Conservation (phyloP, 2,888 invertebrate genomes). For the Andrena minutula region DNA sequence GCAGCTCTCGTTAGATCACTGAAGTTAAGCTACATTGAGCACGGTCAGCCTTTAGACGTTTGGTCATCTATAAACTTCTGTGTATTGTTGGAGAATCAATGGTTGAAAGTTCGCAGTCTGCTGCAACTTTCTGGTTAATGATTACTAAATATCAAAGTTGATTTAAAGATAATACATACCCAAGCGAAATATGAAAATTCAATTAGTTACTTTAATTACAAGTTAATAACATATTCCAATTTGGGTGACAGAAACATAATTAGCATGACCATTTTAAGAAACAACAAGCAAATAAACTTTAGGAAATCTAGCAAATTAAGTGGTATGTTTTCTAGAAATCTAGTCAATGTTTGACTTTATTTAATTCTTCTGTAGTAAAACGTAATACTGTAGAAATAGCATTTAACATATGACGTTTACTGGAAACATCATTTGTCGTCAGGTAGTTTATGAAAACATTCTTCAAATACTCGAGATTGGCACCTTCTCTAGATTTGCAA, state of each 20-base stretch:
- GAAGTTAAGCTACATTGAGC: too few relatives aligned
- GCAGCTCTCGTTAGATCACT: too few relatives aligned
- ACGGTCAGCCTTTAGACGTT: too few relatives aligned
- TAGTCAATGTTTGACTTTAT: conserved; percentile 80
- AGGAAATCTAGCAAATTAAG: background rate
- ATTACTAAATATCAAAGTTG: too few relatives aligned
- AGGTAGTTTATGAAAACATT: conserved; percentile 95
- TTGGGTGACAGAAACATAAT: background rate
- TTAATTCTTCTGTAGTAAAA: conserved; percentile 91
- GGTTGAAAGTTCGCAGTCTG: too few relatives aligned
- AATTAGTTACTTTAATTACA: background rate
- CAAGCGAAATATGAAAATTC: background rate
- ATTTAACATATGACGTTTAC: conserved; percentile 93
- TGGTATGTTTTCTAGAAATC: background rate
- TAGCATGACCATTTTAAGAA: background rate
- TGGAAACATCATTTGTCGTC: conserved; percentile 89
- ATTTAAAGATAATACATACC: too few relatives aligned
- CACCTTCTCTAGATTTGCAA: conserved; percentile 93
- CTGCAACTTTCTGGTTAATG: too few relatives aligned
- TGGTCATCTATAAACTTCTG: too few relatives aligned
- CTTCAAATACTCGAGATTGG: conserved; percentile 95
- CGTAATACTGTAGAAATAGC: conserved; percentile 94
- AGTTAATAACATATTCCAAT: background rate
- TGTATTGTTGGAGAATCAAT: too few relatives aligned
- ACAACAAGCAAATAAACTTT: background rate